Conservation (phyloP, 2,113 vertebrate species). For the Sialia sialis region DNA sequence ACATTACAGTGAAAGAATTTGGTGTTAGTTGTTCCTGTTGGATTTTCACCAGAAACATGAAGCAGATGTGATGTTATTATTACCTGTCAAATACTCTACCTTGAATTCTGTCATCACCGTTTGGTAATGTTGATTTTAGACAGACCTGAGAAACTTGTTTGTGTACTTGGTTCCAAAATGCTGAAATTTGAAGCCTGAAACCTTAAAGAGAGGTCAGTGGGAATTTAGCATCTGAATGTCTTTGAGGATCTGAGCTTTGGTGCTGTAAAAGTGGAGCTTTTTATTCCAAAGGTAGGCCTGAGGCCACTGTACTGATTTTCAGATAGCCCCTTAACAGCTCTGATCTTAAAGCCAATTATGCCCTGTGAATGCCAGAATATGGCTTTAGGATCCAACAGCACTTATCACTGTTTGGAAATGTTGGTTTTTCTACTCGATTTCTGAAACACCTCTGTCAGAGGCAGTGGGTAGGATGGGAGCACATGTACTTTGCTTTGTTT, state of each 20-base stretch:
- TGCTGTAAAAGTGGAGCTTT: not conserved
- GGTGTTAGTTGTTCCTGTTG: not conserved
- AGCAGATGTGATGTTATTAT: not conserved
- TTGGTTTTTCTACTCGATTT: not conserved
- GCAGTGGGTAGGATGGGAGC: not conserved
- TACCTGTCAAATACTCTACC: not conserved
- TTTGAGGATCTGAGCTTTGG: not conserved
- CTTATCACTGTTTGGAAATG: not conserved
- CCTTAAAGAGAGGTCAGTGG: not conserved
- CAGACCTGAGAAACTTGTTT: not conserved
- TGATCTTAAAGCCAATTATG: not conserved
- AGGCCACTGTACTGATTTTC: not conserved
- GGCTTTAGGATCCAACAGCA: not conserved
- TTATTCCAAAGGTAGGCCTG: not conserved
- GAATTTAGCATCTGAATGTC: slow-evolving; percentile 12
- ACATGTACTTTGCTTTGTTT: slow-evolving; percentile 14
- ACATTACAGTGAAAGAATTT: not conserved
- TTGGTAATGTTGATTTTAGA: slow-evolving; percentile 8
- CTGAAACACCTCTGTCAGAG: not conserved
- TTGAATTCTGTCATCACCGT: slow-evolving; percentile 14
- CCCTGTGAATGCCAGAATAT: not conserved
- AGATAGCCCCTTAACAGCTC: not conserved
- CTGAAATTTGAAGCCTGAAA: not conserved
- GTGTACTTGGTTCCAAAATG: not conserved
- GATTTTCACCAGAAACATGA: slow-evolving; percentile 9